These are phyloP conservation scores for Patella depressa DNA, from an alignment of 2,888 invertebrate genomes.

Conservation along the genomic window DNA sequence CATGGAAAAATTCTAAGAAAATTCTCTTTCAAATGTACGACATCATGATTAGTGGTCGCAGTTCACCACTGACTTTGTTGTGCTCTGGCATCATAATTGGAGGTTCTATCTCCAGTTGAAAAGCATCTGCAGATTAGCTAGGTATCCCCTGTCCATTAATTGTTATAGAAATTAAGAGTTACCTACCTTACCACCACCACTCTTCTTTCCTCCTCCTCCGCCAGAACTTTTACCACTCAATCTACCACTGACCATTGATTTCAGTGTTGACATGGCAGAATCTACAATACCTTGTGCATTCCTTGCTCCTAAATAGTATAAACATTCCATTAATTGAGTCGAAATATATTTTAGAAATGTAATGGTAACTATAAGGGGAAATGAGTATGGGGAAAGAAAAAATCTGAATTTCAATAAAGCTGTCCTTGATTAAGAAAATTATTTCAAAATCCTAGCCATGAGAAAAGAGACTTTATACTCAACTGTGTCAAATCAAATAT, in stretches of 20 bases:
- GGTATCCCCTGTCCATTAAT: background rate
- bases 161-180: background rate
- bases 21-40: too few species aligned
- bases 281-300: slow-evolving; percentile 90
- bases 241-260: slow-evolving; percentile 80
- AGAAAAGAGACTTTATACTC: background rate
- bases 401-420: too few species aligned
- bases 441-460: background rate
- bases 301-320: slow-evolving; percentile 76
- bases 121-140: too few species aligned
- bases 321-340: too few species aligned
- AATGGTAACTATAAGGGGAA: too few species aligned
- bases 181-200: slow-evolving; percentile 42
- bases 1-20: slow-evolving; percentile 28
- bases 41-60: too few species aligned
- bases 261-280: slow-evolving; percentile 83
- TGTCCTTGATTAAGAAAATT: too few species aligned
- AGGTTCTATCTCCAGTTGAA: too few species aligned
- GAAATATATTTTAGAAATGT: too few species aligned
- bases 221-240: slow-evolving; percentile 73
- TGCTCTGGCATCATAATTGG: too few species aligned
- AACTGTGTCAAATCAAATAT: background rate
- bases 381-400: too few species aligned
- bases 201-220: slow-evolving; percentile 70
- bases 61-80: too few species aligned